A percentile compares a stretch with the other conserved stretches of the same genome.
These are phyloP conservation scores for Sacculina carcini DNA, from an alignment of 2,888 invertebrate species.

Conservation along the genomic window DNA sequence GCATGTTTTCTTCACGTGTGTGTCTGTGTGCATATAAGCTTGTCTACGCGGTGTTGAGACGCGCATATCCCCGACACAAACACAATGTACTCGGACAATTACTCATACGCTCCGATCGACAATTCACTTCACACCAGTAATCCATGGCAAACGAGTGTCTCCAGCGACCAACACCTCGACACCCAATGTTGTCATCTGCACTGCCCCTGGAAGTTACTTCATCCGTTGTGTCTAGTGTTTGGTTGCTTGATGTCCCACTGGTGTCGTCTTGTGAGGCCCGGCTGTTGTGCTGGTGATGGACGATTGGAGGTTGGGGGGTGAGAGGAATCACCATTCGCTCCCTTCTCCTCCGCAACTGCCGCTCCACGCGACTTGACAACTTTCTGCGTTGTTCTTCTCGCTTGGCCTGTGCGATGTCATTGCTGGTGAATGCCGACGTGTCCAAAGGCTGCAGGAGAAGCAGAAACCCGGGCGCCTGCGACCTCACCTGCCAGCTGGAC, in stretches of 20 bases:
- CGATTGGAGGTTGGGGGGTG: background rate
- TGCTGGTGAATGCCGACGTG: too few relatives aligned
- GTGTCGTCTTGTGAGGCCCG: too few relatives aligned
- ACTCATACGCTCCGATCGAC: background rate
- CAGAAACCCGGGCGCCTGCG: background rate
- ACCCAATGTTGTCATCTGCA: too few relatives aligned
- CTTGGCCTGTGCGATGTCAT: background rate
- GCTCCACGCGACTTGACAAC: background rate
- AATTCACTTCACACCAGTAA: slow-evolving; percentile 1
- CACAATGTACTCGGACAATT: background rate
- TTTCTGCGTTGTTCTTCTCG: background rate
- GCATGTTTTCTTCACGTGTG: too few relatives aligned
- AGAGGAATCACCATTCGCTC: background rate
- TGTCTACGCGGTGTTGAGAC: slow-evolving; percentile 2
- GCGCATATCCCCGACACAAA: background rate
- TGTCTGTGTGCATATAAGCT: too few relatives aligned
- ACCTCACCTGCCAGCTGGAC: background rate
- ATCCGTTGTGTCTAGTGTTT: too few relatives aligned
- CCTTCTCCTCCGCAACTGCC: background rate
- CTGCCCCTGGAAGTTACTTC: too few relatives aligned
- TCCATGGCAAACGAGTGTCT: slow-evolving; percentile 2
- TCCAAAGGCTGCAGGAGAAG: background rate
- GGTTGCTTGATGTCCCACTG: too few relatives aligned
- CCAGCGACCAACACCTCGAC: background rate
- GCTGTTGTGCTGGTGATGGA: background rate